Evolutionary conservation across 2,888 invertebrate genomes (phyloP).

Genomic region (Pollenia angustigena): DNA sequence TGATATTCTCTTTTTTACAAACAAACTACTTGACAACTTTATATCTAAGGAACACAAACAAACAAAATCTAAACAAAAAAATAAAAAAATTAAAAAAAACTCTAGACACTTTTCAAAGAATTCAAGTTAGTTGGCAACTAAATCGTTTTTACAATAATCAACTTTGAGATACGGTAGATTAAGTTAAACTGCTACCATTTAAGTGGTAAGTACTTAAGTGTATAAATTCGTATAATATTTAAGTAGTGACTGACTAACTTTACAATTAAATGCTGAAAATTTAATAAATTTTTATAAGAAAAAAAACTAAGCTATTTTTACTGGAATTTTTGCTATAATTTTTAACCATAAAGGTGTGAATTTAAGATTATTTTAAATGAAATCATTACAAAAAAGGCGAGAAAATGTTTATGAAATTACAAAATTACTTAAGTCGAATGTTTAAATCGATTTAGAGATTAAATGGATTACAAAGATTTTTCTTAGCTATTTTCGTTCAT

Average conservation of each 20-base stretch:
- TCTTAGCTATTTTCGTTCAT: not conserved
- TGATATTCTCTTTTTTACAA: not conserved
- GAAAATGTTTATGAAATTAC: not conserved
- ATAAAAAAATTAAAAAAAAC: not conserved
- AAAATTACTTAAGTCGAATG: conserved; percentile 12
- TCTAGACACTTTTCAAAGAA: not conserved
- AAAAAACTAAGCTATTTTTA: conserved; percentile 23
- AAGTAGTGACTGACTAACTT: not conserved
- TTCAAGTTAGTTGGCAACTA: not conserved
- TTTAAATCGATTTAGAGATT: conserved; percentile 40
- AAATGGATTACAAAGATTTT: conserved; percentile 50
- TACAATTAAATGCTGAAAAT: conserved; percentile 27
- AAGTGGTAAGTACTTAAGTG: not conserved
- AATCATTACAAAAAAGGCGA: conserved; percentile 12
- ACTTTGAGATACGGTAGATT: conserved; percentile 25
- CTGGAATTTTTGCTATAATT: conserved; percentile 60
- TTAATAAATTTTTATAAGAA: conserved; percentile 31
- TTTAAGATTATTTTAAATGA: conserved; percentile 57
- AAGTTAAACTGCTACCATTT: conserved; percentile 46
- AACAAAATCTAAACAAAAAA: not conserved
- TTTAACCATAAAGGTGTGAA: conserved; percentile 61
- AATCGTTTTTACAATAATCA: not conserved
- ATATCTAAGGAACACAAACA: conserved; percentile 28
- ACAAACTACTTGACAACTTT: conserved; percentile 54
- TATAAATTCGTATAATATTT: not conserved